Evolutionary conservation across 2,797 vertebrate genomes (phyloP).

Genomic region (Propithecus perrieri): DNA sequence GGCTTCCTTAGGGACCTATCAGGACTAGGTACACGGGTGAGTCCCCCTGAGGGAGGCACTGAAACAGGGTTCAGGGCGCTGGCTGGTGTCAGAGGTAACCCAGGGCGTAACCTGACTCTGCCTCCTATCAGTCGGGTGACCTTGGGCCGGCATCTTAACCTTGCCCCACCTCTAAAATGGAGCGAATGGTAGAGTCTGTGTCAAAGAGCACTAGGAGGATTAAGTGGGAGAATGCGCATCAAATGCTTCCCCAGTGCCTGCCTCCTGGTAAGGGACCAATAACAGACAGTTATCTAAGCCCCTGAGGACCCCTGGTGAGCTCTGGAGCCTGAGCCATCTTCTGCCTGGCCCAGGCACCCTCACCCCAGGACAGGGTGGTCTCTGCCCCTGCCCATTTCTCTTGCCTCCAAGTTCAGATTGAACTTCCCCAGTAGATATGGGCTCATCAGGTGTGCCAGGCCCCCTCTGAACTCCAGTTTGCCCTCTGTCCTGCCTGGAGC

Average conservation of each 20-base stretch:
- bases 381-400: neutral
- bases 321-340: neutral
- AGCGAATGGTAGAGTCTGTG: neutral
- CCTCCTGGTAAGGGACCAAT: neutral
- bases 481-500: neutral
- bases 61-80: neutral
- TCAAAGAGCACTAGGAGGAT: neutral
- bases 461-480: neutral
- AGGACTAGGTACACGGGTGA: neutral
- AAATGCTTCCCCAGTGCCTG: neutral
- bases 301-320: neutral
- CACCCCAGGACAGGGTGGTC: neutral
- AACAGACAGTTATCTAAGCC: neutral
- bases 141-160: neutral
- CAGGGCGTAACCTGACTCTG: neutral
- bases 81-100: neutral
- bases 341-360: neutral
- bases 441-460: too few relatives aligned
- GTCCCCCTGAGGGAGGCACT: neutral
- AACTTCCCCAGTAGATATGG: rapidly evolving
- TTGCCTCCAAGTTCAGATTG: neutral
- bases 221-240: neutral
- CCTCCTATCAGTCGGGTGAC: neutral
- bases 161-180: neutral
- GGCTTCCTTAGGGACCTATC: neutral